Evolutionary conservation across 2,797 vertebrate genomes (phyloP), one percentile per base, ranked within the genome.

Genomic region (Notoglanidium macrostoma): DNA sequence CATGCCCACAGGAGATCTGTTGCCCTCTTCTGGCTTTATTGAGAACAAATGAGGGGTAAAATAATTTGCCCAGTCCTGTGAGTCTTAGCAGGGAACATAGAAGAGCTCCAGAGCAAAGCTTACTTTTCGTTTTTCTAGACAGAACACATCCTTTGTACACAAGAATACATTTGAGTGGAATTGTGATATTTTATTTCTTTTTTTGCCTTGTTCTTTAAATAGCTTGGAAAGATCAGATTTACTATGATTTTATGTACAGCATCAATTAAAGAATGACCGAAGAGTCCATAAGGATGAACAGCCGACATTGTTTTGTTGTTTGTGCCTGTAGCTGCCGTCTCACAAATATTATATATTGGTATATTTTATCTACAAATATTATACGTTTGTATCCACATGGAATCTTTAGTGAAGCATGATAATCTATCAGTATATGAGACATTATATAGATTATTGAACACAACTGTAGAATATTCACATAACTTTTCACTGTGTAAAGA

Each of bases 11-110:
- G 83, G 89, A 86, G 68, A 87, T 89, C 86, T 87, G 86, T 89
- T 90, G 93, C 92, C 91, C 90, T 88, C 94, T 91, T 88, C 90
- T 95, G 93, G 92, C 44, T 70, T 68, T 86, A 65, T 55, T 77
- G 74, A 88, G 70, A 91, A 89, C 73, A 83, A 87, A 85, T 78
- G 87, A 86, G 85, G 61, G 72, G 72, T 83, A 72, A 86, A 86
- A 88, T 83, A 7, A 83, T 83, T 78, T 79, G 54, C 85, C 68
- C 23, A 23, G 40, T 82, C 5, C 51, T 46, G n/a, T 49, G 51
- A 70, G 61, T 2, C 79, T n/a, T 35, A 29, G n/a, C 59, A 70
- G 59, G 55, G 9, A 49, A 82, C 23, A 46, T 40, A 82, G 23
- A 14, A 86, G 26, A 65, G n/a, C 77, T 40, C 51, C 76, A 23